These are phyloP conservation scores for Pionites leucogaster DNA, from an alignment of 2,113 vertebrate species.

Conservation along the genomic window DNA sequence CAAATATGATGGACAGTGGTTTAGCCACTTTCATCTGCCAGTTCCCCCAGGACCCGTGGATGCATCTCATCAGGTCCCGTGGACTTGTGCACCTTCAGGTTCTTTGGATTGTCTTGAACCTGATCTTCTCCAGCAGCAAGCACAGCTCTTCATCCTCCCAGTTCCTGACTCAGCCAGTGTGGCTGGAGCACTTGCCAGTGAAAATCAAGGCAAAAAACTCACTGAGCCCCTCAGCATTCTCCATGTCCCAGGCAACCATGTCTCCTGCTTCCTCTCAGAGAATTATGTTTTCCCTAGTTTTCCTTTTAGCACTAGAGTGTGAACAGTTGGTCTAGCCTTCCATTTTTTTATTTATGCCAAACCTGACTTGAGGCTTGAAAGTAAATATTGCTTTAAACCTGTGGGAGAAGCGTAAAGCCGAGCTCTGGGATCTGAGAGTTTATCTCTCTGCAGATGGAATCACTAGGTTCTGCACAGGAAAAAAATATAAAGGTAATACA, in stretches of 20 bases:
- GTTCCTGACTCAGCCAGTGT: not conserved
- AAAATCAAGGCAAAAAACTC: not conserved
- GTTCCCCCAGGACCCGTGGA: not conserved
- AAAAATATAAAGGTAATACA: not conserved
- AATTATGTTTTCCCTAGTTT: not conserved
- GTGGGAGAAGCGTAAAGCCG: not conserved
- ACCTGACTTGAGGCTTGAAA: not conserved
- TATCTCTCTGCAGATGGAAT: not conserved
- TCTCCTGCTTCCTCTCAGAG: not conserved
- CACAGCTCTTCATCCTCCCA: not conserved
- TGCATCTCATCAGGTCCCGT: not conserved
- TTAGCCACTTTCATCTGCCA: not conserved
- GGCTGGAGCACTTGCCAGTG: not conserved
- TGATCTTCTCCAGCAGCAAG: not conserved
- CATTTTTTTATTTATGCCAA: not conserved
- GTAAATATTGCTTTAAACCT: not conserved
- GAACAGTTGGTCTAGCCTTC: not conserved
- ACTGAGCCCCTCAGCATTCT: not conserved
- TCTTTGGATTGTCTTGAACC: not conserved
- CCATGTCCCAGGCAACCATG: not conserved
- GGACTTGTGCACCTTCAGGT: not conserved
- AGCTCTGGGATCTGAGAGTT: not conserved
- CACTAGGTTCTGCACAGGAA: not conserved
- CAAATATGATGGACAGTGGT: not conserved
- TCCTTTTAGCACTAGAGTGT: not conserved